Evolutionary conservation across 2,888 invertebrate species (phyloP).

Genomic region (Andrena marginata): DNA sequence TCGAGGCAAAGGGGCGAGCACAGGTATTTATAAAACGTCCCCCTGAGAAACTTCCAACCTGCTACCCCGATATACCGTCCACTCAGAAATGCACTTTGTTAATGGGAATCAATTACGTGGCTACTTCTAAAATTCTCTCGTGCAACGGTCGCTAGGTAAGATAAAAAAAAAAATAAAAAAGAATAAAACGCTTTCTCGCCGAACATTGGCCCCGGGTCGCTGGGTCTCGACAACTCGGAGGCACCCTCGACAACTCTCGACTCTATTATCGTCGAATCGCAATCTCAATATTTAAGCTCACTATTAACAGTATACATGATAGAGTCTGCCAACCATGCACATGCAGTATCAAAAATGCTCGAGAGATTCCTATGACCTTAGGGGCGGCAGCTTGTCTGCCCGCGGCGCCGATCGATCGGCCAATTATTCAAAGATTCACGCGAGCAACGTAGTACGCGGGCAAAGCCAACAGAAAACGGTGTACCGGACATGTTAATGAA

Average conservation of each 20-base stretch:
- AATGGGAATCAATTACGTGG: too few species aligned
- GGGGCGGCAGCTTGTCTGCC: conserved; percentile 9
- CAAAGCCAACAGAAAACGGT: background rate
- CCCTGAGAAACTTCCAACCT: background rate
- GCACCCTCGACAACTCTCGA: conserved; percentile 54
- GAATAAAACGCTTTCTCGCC: background rate
- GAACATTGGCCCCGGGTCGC: conserved; percentile 28
- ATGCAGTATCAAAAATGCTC: conserved; percentile 75
- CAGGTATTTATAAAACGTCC: conserved; percentile 6
- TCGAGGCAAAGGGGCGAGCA: background rate
- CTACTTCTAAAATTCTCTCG: too few species aligned
- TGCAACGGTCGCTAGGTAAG: too few species aligned
- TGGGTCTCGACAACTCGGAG: conserved; percentile 48
- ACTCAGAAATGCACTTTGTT: too few species aligned
- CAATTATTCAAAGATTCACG: background rate
- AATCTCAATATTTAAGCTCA: conserved; percentile 82
- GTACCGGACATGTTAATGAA: conserved; percentile 37
- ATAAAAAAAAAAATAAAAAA: too few species aligned
- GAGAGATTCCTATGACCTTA: conserved; percentile 73
- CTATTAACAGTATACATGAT: conserved; percentile 84
- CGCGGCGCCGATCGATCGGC: conserved; percentile 9
- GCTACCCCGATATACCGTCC: too few species aligned
- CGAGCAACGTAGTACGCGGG: background rate
- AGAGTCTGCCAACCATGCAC: conserved; percentile 77
- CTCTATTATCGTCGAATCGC: conserved; percentile 63